Evolutionary conservation across 35 echinoderm and acorn worm genomes (phyloP).

Genomic region (Chiridota heheva): DNA sequence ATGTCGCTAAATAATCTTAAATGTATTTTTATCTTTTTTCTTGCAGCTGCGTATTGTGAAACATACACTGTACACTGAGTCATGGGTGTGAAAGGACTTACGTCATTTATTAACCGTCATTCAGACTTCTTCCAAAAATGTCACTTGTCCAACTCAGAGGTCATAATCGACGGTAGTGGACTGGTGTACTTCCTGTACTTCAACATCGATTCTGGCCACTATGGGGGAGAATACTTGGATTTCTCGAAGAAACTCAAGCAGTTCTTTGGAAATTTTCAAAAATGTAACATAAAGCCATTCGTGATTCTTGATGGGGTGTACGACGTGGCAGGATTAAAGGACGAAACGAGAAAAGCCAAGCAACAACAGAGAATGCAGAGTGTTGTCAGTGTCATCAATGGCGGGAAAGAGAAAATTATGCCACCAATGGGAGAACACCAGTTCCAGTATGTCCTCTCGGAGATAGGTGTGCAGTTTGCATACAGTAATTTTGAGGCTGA

Average conservation of each 20-base stretch:
- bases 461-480: conserved; percentile 56
- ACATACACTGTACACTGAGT: no score
- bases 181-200: conserved; percentile 53
- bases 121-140: conserved; percentile 39
- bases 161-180: conserved; percentile 84
- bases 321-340: conserved; percentile 79
- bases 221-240: conserved; percentile 76
- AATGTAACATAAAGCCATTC: conserved; percentile 59
- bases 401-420: conserved; percentile 40
- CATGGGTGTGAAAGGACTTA: conserved; percentile 93
- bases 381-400: conserved; percentile 37
- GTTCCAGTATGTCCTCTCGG: conserved; percentile 59
- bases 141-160: conserved; percentile 48
- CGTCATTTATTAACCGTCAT: conserved; percentile 70
- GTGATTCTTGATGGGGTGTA: conserved; percentile 87
- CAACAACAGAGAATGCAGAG: conserved; percentile 47
- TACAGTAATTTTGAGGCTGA: conserved; percentile 97
- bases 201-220: conserved; percentile 54
- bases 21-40: no score
- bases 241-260: conserved; percentile 42
- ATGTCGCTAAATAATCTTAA: no score
- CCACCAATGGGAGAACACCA: conserved; percentile 46
- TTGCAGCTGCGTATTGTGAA: no score
- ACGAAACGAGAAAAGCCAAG: conserved; percentile 50
- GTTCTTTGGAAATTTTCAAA: conserved; percentile 64